Conservation (phyloP, 2,113 vertebrate genomes). For the Verasper variegatus region DNA sequence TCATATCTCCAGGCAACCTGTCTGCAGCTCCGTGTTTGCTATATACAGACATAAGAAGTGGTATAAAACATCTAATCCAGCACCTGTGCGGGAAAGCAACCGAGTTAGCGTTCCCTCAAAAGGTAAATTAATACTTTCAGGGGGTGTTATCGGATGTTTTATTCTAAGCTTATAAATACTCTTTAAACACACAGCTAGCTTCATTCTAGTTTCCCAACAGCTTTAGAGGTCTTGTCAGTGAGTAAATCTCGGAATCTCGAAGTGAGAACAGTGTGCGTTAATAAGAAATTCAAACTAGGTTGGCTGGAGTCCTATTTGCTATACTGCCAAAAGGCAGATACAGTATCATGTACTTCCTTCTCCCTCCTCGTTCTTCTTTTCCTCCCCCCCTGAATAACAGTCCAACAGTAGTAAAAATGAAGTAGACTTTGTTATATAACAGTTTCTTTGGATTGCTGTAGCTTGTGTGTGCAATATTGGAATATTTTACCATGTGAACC, state of each 20-base stretch:
- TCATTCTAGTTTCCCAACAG: background rate
- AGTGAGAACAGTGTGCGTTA: background rate
- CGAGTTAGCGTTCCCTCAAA: too few species aligned
- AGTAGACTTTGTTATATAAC: background rate
- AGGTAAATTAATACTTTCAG: background rate
- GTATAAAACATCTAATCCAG: background rate
- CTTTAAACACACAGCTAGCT: background rate
- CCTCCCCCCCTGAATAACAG: background rate
- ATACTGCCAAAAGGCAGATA: background rate
- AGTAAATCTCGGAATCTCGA: background rate
- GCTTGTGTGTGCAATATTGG: background rate
- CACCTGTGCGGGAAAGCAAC: background rate
- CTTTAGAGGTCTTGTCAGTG: background rate
- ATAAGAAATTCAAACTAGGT: conserved; percentile 1
- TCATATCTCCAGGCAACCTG: background rate
- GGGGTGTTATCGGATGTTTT: background rate
- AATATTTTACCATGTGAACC: background rate
- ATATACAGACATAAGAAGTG: background rate
- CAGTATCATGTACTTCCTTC: background rate
- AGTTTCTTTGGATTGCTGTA: background rate
- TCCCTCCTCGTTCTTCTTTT: background rate
- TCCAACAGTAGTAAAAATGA: background rate
- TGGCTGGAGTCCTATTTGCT: background rate
- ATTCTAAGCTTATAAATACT: background rate
- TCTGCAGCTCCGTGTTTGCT: background rate